phyloP scores from a whole-genome alignment of 2,888 invertebrate genomes.

The Lomographa bimaculata region DNA sequence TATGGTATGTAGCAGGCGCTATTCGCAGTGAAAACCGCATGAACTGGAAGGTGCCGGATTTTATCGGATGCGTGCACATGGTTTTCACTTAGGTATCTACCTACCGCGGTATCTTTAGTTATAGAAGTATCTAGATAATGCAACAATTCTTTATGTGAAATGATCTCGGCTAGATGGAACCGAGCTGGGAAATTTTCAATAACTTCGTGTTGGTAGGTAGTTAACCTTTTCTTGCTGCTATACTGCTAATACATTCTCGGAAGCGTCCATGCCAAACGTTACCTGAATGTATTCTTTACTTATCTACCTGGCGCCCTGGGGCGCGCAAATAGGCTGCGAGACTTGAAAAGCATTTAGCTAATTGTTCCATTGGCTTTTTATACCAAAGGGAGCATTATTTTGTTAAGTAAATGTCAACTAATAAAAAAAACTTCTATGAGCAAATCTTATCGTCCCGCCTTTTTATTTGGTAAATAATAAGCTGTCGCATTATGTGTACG shows the following conservation, averaged over 20 bases:
- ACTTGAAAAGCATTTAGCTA: constrained; percentile 62
- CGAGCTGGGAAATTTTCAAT: too few relatives aligned
- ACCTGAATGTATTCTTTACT: constrained; percentile 30
- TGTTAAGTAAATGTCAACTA: constrained; percentile 61
- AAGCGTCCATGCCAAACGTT: too few relatives aligned
- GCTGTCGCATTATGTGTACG: constrained; percentile 75
- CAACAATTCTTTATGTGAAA: too few relatives aligned
- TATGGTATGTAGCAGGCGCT: constrained; percentile 11
- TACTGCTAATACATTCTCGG: too few relatives aligned
- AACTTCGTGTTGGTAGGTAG: too few relatives aligned
- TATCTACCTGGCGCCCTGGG: constrained; percentile 33
- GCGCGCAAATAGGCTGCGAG: constrained; percentile 37
- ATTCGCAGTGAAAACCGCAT: constrained; percentile 20
- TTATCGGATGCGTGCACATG: constrained; percentile 20
- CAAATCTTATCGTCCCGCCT: constrained; percentile 73
- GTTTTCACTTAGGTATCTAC: constrained; percentile 29
- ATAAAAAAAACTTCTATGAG: constrained; percentile 66
- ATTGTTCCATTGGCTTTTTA: constrained; percentile 58
- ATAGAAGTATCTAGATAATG: too few relatives aligned
- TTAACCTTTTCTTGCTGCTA: too few relatives aligned
- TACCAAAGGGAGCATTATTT: constrained; percentile 61
- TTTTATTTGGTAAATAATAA: constrained; percentile 74
- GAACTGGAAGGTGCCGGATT: constrained; percentile 23
- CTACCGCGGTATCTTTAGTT: constrained; percentile 13
- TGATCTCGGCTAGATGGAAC: too few relatives aligned